These are phyloP conservation scores for Calidris pygmaea DNA, from an alignment of 2,113 vertebrate genomes.

Conservation along the genomic window DNA sequence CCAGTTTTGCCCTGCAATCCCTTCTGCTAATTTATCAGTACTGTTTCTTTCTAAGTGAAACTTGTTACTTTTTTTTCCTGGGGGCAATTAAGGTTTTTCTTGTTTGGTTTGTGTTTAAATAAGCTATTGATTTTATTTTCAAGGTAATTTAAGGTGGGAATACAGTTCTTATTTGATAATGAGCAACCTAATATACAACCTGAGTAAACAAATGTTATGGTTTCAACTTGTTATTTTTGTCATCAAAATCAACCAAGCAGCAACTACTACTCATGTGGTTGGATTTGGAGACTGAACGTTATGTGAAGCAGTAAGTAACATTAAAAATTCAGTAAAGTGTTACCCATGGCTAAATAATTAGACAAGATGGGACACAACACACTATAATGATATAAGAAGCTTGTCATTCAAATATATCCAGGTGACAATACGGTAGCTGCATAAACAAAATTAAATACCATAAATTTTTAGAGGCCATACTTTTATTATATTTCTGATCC, in stretches of 20 bases:
- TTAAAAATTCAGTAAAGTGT: constrained; percentile 32
- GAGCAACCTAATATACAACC: constrained; percentile 12
- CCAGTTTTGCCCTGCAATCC: background rate
- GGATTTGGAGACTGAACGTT: background rate
- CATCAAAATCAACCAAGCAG: constrained; percentile 1
- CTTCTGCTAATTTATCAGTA: background rate
- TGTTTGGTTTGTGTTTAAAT: constrained; percentile 48
- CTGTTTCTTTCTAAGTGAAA: constrained; percentile 36
- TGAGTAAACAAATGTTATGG: constrained; percentile 47
- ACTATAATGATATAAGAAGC: background rate
- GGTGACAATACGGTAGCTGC: background rate
- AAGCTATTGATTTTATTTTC: constrained; percentile 73
- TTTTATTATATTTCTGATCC: background rate
- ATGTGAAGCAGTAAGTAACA: background rate
- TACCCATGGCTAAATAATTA: background rate
- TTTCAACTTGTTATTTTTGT: constrained; percentile 44
- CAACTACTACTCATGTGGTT: background rate
- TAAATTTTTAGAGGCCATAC: background rate
- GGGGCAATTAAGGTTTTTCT: constrained; percentile 11
- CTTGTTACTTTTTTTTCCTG: constrained; percentile 4
- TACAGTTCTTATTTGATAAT: constrained; percentile 55
- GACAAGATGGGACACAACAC: background rate
- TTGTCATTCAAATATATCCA: background rate
- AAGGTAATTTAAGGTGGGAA: constrained; percentile 64
- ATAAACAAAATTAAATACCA: background rate